Conservation (phyloP, 2,113 vertebrate genomes). For the Pelvicachromis taeniatus region DNA sequence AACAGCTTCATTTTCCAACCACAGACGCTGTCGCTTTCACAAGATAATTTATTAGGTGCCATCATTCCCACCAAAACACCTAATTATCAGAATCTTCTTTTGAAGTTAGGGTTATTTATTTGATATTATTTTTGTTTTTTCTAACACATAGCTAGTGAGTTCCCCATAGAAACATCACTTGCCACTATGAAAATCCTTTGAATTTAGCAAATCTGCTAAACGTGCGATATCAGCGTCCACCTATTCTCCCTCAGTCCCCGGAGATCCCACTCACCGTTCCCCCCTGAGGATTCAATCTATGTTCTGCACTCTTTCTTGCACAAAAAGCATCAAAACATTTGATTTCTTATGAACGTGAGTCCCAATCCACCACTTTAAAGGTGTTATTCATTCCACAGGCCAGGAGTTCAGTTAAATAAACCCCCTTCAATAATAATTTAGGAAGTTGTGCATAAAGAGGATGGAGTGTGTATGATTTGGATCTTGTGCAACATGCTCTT, state of each 20-base stretch:
- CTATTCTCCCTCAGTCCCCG: neutral
- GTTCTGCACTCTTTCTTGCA: neutral
- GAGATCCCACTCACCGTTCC: slow-evolving; percentile 6
- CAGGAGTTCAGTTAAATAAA: slow-evolving; percentile 29
- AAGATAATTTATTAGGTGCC: neutral
- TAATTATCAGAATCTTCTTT: neutral
- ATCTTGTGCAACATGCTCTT: slow-evolving; percentile 49
- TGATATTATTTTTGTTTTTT: neutral
- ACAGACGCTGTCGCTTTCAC: neutral
- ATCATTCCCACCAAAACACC: neutral
- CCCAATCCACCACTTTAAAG: neutral
- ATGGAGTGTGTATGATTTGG: slow-evolving; percentile 38
- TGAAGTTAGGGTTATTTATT: neutral
- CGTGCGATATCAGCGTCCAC: neutral
- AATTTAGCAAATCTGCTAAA: neutral
- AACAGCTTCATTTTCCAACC: neutral
- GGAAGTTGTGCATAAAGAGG: slow-evolving; percentile 28
- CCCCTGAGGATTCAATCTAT: slow-evolving; percentile 18
- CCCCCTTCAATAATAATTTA: slow-evolving; percentile 26
- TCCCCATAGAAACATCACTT: neutral
- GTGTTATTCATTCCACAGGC: neutral
- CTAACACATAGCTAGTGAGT: neutral
- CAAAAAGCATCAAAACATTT: neutral
- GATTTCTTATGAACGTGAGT: neutral
- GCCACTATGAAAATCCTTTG: neutral